A percentile compares a stretch with the other conserved stretches of the same genome.
phyloP scores from a whole-genome alignment of 53 echinoderm and acorn worm species.

The Apostichopus leukothele region DNA sequence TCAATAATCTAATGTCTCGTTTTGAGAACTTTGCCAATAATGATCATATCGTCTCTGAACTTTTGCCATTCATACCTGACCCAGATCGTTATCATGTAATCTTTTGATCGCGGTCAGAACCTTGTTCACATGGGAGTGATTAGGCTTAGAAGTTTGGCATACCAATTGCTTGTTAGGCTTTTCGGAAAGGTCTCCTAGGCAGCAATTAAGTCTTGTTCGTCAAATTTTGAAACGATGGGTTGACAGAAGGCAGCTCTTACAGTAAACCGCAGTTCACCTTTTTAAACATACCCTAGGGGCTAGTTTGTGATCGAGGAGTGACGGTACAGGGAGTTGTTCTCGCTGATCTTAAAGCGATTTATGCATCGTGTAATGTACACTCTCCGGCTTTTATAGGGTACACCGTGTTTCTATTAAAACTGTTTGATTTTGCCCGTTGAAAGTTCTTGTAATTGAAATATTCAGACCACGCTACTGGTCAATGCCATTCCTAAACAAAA shows the following conservation, averaged over 20 bases:
- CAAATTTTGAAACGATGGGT: constrained; percentile 18
- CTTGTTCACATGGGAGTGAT: constrained; percentile 43
- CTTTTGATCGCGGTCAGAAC: constrained; percentile 40
- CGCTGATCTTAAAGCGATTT: background rate
- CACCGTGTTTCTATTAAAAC: background rate
- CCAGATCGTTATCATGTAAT: constrained; percentile 41
- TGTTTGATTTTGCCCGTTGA: background rate
- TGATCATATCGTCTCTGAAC: background rate
- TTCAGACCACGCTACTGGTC: background rate
- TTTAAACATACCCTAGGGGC: constrained; percentile 41
- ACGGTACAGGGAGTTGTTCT: background rate
- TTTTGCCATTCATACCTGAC: constrained; percentile 9
- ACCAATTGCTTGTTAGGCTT: constrained; percentile 38
- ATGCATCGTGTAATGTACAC: background rate
- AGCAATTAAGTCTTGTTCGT: constrained; percentile 34
- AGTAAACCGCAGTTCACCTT: constrained; percentile 39
- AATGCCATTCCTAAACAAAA: background rate
- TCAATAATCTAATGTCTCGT: background rate
- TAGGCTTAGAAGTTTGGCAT: constrained; percentile 32
- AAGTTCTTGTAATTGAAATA: background rate
- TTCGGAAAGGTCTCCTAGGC: constrained; percentile 30
- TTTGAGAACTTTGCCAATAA: background rate
- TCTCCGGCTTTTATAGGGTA: too few species aligned
- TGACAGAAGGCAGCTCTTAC: constrained; percentile 40
- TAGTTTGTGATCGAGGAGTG: constrained; percentile 22